A percentile compares a stretch with the other conserved stretches of the same genome.
phyloP scores from a whole-genome alignment of 1,140 invertebrate species.

The Drosophila sturtevanti region DNA sequence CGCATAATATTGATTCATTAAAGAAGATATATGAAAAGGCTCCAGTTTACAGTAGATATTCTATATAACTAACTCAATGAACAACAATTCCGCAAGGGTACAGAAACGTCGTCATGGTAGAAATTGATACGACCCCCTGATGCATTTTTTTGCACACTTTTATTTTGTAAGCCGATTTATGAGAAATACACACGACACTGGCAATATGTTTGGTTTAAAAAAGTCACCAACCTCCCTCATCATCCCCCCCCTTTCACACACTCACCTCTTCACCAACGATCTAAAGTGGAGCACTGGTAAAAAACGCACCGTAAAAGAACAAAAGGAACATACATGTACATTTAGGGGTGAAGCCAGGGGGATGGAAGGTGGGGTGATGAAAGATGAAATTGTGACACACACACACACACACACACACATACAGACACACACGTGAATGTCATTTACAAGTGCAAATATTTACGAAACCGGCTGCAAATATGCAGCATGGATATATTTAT shows the following conservation, averaged over 20 bases:
- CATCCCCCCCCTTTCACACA: too few relatives aligned
- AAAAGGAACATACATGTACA: slow-evolving; percentile 13
- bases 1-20: too few relatives aligned
- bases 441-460: slow-evolving; percentile 79
- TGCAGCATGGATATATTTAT: slow-evolving; percentile 56
- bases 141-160: slow-evolving; percentile 16
- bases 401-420: slow-evolving; percentile 61
- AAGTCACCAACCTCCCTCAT: neutral
- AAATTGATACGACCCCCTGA: neutral
- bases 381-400: slow-evolving; percentile 23
- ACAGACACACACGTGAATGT: slow-evolving; percentile 69
- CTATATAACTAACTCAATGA: too few relatives aligned
- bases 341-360: slow-evolving; percentile 5
- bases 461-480: slow-evolving; percentile 64
- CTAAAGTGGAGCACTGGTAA: slow-evolving; percentile 48
- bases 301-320: slow-evolving; percentile 19
- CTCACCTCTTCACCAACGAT: slow-evolving; percentile 35
- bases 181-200: slow-evolving; percentile 64
- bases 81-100: neutral
- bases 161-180: slow-evolving; percentile 76
- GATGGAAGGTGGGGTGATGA: neutral
- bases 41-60: too few relatives aligned
- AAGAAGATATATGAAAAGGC: too few relatives aligned
- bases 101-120: neutral
- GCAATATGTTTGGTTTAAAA: slow-evolving; percentile 64